A percentile compares a stretch with the other conserved stretches of the same genome.
Evolutionary conservation across 1,140 invertebrate species (phyloP).

Genomic region (Drosophila orosa): DNA sequence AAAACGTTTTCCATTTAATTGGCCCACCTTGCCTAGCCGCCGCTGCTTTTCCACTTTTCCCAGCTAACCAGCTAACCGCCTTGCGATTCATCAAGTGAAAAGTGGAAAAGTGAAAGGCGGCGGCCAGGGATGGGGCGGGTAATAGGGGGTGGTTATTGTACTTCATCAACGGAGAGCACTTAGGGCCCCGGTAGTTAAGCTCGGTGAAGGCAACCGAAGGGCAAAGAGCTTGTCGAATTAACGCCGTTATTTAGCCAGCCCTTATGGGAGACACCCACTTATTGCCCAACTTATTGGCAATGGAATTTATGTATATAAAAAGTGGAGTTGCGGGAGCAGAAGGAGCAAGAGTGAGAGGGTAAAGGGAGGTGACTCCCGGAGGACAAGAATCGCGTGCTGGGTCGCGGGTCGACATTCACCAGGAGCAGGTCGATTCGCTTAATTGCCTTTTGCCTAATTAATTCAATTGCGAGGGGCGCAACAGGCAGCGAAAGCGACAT

Average conservation of each 20-base stretch:
- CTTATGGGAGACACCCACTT: conserved; percentile 58
- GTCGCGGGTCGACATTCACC: conserved; percentile 48
- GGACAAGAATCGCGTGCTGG: conserved; percentile 58
- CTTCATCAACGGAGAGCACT: conserved; percentile 58
- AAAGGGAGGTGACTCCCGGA: conserved; percentile 29
- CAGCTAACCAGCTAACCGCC: conserved; percentile 8
- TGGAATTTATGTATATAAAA: conserved; percentile 49
- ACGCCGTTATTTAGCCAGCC: conserved; percentile 55
- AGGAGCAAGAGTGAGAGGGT: too few species aligned
- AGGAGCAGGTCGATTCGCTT: conserved; percentile 69
- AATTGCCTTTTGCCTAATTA: conserved; percentile 82
- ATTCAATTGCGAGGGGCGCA: conserved; percentile 60
- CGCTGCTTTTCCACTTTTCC: conserved; percentile 11
- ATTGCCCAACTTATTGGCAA: conserved; percentile 61
- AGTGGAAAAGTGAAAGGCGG: conserved; percentile 38
- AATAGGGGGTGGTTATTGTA: conserved; percentile 23
- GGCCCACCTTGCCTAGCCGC: conserved; percentile 8
- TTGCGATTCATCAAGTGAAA: conserved; percentile 61
- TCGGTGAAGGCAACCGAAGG: neutral
- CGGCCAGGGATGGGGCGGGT: neutral
- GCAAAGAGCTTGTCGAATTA: conserved; percentile 64
- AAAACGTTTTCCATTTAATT: conserved; percentile 77
- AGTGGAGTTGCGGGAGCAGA: neutral
- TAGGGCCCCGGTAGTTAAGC: conserved; percentile 26
- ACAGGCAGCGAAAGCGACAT: conserved; percentile 40